phyloP scores from a whole-genome alignment of 64 coral and sea anemone species.

The Stylophora pistillata region DNA sequence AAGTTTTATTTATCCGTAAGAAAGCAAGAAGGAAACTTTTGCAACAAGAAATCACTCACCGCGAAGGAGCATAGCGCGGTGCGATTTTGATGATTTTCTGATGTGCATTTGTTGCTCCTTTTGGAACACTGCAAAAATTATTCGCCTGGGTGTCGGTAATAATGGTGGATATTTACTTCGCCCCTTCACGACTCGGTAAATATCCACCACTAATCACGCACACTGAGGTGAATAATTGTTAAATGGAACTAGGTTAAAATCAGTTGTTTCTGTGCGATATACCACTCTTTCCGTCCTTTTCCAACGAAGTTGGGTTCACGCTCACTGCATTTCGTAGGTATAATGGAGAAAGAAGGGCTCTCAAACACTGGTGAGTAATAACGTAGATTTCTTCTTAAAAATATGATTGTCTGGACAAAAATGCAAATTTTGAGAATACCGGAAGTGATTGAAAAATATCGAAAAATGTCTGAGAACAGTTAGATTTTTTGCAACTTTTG shows the following conservation, averaged over 20 bases:
- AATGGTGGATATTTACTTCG: neutral
- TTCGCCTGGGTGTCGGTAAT: neutral
- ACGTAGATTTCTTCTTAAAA: slow-evolving; percentile 10
- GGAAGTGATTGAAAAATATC: slow-evolving; percentile 10
- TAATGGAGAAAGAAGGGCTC: slow-evolving; percentile 32
- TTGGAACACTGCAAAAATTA: slow-evolving; percentile 4
- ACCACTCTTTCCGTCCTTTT: slow-evolving; percentile 21
- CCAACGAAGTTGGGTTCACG: slow-evolving; percentile 24
- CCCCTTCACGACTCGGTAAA: neutral
- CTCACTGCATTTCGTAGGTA: slow-evolving; percentile 22
- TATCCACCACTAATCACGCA: neutral
- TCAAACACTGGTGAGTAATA: slow-evolving; percentile 29
- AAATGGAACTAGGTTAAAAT: slow-evolving; percentile 11
- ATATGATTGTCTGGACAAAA: neutral
- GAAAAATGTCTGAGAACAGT: neutral
- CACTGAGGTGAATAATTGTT: neutral
- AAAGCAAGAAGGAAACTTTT: slow-evolving; percentile 19
- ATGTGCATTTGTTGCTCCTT: neutral
- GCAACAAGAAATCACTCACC: slow-evolving; percentile 4
- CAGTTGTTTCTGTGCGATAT: slow-evolving; percentile 15
- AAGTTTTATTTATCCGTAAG: slow-evolving; percentile 17
- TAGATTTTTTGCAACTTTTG: slow-evolving; percentile 22
- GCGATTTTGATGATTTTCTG: slow-evolving; percentile 8
- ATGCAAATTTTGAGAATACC: slow-evolving; percentile 13
- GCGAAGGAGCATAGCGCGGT: neutral